A percentile compares a stretch with the other conserved stretches of the same genome.
Evolutionary conservation across 2,888 invertebrate genomes (phyloP).

Genomic region (Helicoverpa assulta): DNA sequence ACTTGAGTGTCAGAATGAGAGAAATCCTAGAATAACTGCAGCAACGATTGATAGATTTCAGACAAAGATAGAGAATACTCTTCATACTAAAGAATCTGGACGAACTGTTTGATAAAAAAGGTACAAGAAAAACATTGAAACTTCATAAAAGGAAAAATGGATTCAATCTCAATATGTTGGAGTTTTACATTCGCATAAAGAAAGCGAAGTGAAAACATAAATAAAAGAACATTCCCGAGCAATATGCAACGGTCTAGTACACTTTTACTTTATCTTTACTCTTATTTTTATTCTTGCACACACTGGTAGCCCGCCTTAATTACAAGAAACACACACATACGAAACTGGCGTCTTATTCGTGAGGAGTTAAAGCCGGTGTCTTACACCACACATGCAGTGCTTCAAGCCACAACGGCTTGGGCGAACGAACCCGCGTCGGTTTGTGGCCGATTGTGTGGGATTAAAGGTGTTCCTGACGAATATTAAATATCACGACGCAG

Average conservation of each 20-base stretch:
- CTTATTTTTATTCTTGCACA: slow-evolving; percentile 45
- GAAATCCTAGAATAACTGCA: neutral
- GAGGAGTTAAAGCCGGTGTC: slow-evolving; percentile 49
- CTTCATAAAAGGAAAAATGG: slow-evolving; percentile 1
- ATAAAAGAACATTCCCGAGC: slow-evolving; percentile 37
- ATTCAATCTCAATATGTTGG: slow-evolving; percentile 10
- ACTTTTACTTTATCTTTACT: slow-evolving; percentile 48
- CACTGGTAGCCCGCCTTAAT: slow-evolving; percentile 38
- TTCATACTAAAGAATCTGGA: neutral
- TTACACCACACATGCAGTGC: slow-evolving; percentile 66
- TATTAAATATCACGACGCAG: slow-evolving; percentile 63
- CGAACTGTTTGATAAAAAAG: neutral
- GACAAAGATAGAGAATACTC: neutral
- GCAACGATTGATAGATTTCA: neutral
- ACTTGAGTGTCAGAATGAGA: neutral
- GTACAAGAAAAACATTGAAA: neutral
- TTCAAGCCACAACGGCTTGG: slow-evolving; percentile 60
- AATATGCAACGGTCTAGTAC: slow-evolving; percentile 56
- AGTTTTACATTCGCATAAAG: slow-evolving; percentile 25
- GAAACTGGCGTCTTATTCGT: slow-evolving; percentile 26
- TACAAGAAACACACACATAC: slow-evolving; percentile 27
- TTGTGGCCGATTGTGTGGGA: slow-evolving; percentile 64
- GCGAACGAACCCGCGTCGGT: slow-evolving; percentile 41
- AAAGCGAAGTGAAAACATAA: slow-evolving; percentile 39
- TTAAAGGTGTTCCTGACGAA: slow-evolving; percentile 61